Evolutionary conservation across 2,888 invertebrate genomes (phyloP).

Genomic region (Glyphotaelius pellucidus): DNA sequence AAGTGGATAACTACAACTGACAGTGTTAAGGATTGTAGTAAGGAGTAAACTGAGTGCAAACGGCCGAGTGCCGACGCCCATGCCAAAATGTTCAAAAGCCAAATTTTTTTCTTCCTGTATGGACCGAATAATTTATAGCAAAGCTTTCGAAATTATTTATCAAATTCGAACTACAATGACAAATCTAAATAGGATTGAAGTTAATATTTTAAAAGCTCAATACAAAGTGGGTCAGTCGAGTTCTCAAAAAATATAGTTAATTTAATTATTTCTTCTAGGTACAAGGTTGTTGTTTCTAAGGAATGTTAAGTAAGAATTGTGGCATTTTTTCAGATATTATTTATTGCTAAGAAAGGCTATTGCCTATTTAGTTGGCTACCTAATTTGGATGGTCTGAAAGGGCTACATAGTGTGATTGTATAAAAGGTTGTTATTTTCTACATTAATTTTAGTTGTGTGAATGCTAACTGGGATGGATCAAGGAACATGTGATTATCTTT

Average conservation of each 20-base stretch:
- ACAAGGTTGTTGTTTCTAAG: neutral
- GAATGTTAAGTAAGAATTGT: neutral
- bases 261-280: neutral
- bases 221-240: neutral
- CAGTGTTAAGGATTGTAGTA: neutral
- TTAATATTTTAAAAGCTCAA: neutral
- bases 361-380: neutral
- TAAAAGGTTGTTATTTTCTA: slow-evolving; percentile 44
- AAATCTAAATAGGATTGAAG: no score
- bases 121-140: neutral
- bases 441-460: slow-evolving; percentile 15
- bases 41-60: neutral
- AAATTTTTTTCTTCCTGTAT: neutral
- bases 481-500: slow-evolving; percentile 20
- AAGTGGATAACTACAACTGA: neutral
- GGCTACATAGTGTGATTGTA: slow-evolving; percentile 34
- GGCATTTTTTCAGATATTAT: neutral
- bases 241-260: neutral
- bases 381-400: neutral
- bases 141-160: neutral
- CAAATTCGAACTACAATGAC: neutral
- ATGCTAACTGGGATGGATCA: neutral
- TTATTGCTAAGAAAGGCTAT: slow-evolving; percentile 18
- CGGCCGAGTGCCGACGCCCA: neutral
- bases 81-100: neutral